Evolutionary conservation across 2,113 vertebrate genomes (phyloP), one percentile per base, ranked within the genome.

Genomic region (Glaucomys volans): DNA sequence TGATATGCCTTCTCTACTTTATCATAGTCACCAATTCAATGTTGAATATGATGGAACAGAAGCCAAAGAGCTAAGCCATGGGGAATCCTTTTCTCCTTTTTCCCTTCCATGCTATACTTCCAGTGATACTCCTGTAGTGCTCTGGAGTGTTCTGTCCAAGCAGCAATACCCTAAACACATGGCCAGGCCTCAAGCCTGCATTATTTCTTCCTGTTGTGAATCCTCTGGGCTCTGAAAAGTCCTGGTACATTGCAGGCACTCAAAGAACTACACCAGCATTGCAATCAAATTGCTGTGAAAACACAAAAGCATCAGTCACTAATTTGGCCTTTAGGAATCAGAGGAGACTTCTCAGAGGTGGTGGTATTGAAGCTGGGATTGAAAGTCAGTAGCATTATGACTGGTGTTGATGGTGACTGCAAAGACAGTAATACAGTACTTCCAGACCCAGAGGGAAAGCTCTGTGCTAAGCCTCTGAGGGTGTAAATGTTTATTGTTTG

Each of bases 11-110:
- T 79, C 57, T 82, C 52, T 82, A 30, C 81, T 52, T 74, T 92
- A 67, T 62, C 69, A 92, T 79, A 69, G 57, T 32, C 37, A 79
- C n/a, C 83, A 66, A 94, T 92, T 75, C 81, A 86, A 83, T 89
- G 71, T 47, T 67, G 54, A 54, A 71, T 54, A 22, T 16, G 4
- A 40, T 47, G 24, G 28, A 72, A 67, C 5, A 22, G 4, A 75
- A 10, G 3, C n/a, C 62, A 92, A 81, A 94, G 32, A 64, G 47
- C 3, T 8, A 72, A 88, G 14, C 10, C 42, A 28, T 26, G 52
- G 17, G 28, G 93, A 85, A 54, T 1, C 3, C 8, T 62, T 75
- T 40, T n/a, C 37, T 2, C 8, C 2, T 52, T 52, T 52, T 17
- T 82, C 26, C 13, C 35, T n/a, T 52, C 2, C 6, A 40, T n/a